A percentile compares a stretch with the other conserved stretches of the same genome.
Evolutionary conservation across 2,888 invertebrate genomes (phyloP).

Genomic region (Octodonta nipae): DNA sequence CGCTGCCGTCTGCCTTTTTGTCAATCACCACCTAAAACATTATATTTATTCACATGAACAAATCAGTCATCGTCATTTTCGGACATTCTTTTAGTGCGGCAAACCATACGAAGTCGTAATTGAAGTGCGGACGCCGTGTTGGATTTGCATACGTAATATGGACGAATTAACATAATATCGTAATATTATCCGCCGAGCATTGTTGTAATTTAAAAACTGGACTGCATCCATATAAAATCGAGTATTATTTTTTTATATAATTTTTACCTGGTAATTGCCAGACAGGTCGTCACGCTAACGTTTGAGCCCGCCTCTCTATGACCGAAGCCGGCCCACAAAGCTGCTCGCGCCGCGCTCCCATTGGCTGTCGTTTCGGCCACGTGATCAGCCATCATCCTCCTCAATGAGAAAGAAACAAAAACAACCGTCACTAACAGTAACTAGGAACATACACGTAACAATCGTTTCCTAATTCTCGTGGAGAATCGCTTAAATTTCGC

Average conservation of each 20-base stretch:
- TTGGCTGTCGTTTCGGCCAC: conserved; percentile 31
- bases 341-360: conserved; percentile 32
- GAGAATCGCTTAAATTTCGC: conserved; percentile 28
- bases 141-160: conserved; percentile 11
- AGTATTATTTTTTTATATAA: conserved; percentile 23
- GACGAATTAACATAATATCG: conserved; percentile 13
- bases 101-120: too few relatives aligned
- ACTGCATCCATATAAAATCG: conserved; percentile 18
- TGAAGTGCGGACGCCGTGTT: too few relatives aligned
- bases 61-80: too few relatives aligned
- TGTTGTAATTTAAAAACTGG: conserved; percentile 15
- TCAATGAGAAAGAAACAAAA: conserved; percentile 39
- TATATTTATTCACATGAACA: conserved; percentile 5
- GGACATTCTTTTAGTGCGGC: too few relatives aligned
- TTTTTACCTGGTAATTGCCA: conserved; percentile 33
- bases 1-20: conserved; percentile 6
- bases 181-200: conserved; percentile 10
- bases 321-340: conserved; percentile 33
- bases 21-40: conserved; percentile 8
- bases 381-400: conserved; percentile 37
- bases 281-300: conserved; percentile 32
- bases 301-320: conserved; percentile 30
- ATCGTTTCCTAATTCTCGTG: conserved; percentile 35
- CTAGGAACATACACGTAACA: conserved; percentile 36
- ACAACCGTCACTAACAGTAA: conserved; percentile 38